Evolutionary conservation across 1,140 invertebrate species (phyloP).

Genomic region (Centruroides sculpturatus): DNA sequence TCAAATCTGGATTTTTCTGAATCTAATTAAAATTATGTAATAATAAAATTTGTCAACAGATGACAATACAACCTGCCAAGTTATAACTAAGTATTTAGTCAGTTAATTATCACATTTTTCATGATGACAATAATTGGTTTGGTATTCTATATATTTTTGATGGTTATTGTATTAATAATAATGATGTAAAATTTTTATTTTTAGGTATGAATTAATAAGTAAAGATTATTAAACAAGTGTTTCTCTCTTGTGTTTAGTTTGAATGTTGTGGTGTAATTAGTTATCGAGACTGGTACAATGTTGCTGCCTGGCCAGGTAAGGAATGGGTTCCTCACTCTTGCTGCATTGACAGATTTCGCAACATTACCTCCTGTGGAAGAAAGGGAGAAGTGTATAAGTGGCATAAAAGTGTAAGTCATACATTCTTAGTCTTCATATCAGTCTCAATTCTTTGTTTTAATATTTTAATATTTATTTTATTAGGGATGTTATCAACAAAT

Average conservation of each 20-base stretch:
- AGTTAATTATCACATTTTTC: too few species aligned
- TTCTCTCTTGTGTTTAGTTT: conserved; percentile 38
- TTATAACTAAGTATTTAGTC: too few species aligned
- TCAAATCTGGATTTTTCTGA: too few species aligned
- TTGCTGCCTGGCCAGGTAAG: conserved; percentile 56
- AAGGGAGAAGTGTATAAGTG: conserved; percentile 36
- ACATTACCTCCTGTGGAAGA: conserved; percentile 32
- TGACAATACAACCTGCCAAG: too few species aligned
- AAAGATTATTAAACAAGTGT: too few species aligned
- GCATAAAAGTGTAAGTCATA: conserved; percentile 28
- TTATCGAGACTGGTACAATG: conserved; percentile 68
- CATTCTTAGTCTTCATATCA: background rate
- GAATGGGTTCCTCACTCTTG: conserved; percentile 64
- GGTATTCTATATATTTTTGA: too few species aligned
- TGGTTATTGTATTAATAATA: too few species aligned
- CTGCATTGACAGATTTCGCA: conserved; percentile 41
- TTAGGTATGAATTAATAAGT: too few species aligned
- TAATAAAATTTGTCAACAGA: too few species aligned
- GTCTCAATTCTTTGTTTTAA: background rate
- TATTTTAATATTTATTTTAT: conserved; percentile 12
- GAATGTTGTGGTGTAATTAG: conserved; percentile 70
- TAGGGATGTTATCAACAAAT: conserved; percentile 52
- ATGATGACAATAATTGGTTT: too few species aligned
- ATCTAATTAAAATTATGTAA: too few species aligned
- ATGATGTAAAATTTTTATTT: too few species aligned